Conservation (phyloP, 1,140 invertebrate genomes). For the Laupala kohalensis region DNA sequence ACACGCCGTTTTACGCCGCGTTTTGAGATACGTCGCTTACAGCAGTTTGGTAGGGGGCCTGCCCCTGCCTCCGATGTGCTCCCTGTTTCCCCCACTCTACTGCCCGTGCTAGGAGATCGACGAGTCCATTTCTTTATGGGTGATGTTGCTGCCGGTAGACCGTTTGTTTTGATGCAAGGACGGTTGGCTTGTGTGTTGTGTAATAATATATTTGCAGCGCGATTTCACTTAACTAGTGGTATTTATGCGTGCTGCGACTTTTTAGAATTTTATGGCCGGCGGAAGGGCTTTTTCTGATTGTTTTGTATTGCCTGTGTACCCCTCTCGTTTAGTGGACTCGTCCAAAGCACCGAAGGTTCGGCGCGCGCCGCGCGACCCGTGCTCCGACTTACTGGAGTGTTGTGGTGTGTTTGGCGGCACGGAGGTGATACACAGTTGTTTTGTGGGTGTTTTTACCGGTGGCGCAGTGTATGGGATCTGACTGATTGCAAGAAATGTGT, state of each 20-base stretch:
- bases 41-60: not conserved
- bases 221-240: too few relatives aligned
- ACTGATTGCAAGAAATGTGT: not conserved
- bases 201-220: too few relatives aligned
- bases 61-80: not conserved
- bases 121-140: not conserved
- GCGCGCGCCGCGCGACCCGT: not conserved
- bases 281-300: too few relatives aligned
- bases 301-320: not conserved
- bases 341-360: not conserved
- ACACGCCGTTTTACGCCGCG: not conserved
- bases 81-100: not conserved
- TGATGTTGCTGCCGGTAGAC: not conserved
- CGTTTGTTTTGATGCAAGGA: not conserved
- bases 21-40: not conserved
- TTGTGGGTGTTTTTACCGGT: not conserved
- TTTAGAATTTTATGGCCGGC: too few relatives aligned
- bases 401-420: not conserved
- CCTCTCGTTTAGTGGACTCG: not conserved
- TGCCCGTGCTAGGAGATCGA: not conserved
- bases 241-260: too few relatives aligned
- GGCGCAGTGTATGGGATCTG: not conserved
- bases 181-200: not conserved
- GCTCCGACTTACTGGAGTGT: not conserved
- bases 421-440: not conserved